Conservation (phyloP, 2,888 invertebrate genomes). For the Tolmerus cingulatus region DNA sequence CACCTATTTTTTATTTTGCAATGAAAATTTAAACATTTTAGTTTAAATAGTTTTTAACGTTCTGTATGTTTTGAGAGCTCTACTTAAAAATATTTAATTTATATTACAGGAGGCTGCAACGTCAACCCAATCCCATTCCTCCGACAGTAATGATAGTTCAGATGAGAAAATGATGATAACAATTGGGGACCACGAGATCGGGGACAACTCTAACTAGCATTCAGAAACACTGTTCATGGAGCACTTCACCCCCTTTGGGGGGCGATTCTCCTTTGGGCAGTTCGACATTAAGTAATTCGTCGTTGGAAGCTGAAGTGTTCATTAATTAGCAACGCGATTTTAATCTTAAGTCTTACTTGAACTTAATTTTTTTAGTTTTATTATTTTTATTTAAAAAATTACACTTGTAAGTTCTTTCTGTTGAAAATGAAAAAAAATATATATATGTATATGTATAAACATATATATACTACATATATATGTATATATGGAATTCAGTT, state of each 20-base stretch:
- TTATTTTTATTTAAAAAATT: background rate
- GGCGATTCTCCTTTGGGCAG: constrained; percentile 48
- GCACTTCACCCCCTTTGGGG: constrained; percentile 64
- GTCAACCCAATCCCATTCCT: constrained; percentile 76
- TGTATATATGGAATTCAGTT: background rate
- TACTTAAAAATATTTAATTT: constrained; percentile 15
- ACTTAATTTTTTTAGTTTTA: background rate
- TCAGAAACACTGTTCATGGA: constrained; percentile 70
- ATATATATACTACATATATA: background rate
- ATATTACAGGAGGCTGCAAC: constrained; percentile 72
- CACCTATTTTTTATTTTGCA: too few species aligned
- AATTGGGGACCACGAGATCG: constrained; percentile 56
- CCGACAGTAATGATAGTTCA: constrained; percentile 75
- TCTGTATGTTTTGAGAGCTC: too few species aligned
- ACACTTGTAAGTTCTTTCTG: background rate
- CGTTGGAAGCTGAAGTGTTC: constrained; percentile 13
- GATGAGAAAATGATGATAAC: constrained; percentile 77
- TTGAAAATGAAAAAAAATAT: background rate
- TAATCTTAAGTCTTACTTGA: background rate
- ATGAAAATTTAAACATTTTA: too few species aligned
- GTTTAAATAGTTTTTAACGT: too few species aligned
- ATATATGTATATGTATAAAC: too few species aligned
- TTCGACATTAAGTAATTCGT: constrained; percentile 45
- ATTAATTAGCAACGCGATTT: background rate
- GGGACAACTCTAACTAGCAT: constrained; percentile 62